Conservation (phyloP, 2,888 invertebrate genomes). For the Brachyopa scutellaris region DNA sequence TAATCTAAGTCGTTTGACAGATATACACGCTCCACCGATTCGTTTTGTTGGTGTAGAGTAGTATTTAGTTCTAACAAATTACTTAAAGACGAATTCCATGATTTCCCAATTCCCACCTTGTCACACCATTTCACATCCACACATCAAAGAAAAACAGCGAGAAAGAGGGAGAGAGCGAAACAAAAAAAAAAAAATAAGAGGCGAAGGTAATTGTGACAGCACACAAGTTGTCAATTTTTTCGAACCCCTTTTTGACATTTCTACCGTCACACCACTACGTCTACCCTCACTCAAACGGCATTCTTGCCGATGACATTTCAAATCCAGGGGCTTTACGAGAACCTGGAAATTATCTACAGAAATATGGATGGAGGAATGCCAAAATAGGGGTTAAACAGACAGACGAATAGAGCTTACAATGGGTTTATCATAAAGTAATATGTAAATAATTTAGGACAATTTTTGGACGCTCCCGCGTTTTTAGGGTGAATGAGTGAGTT, state of each 20-base stretch:
- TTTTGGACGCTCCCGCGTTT: not conserved
- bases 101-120: conserved; percentile 5
- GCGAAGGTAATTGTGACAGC: too few relatives aligned
- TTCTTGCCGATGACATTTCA: conserved; percentile 47
- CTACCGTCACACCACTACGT: not conserved
- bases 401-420: conserved; percentile 2
- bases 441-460: conserved; percentile 34
- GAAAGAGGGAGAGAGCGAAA: too few relatives aligned
- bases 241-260: conserved; percentile 16
- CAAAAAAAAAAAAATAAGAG: too few relatives aligned
- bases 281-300: conserved; percentile 17
- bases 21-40: conserved; percentile 28
- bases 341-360: conserved; percentile 19
- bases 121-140: not conserved
- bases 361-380: not conserved
- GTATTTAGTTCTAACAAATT: conserved; percentile 55
- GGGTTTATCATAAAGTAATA: conserved; percentile 27
- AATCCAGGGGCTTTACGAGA: conserved; percentile 32
- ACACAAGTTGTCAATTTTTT: not conserved
- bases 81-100: conserved; percentile 33
- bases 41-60: conserved; percentile 15
- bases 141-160: too few relatives aligned
- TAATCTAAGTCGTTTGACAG: conserved; percentile 63
- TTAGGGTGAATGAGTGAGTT: conserved; percentile 6
- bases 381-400: not conserved